Percentiles rank a stretch among this genome's conserved stretches.
phyloP scores from a whole-genome alignment of 30 jellyfish, hydroid and myxozoan species.

The Cassiopea andromeda region DNA sequence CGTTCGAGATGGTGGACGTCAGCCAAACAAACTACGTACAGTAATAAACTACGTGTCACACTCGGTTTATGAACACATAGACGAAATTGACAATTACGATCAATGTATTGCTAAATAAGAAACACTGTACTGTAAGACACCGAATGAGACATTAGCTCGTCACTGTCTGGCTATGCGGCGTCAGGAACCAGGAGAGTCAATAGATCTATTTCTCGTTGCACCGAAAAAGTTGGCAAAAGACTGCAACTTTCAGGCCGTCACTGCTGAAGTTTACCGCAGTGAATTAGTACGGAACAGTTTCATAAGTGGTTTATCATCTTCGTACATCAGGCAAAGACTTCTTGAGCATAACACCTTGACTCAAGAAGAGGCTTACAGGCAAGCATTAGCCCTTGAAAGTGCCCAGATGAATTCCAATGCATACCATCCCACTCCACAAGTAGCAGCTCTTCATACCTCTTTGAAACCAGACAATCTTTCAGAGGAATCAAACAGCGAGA shows the following conservation, averaged over 20 bases:
- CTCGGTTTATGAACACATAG: too few relatives aligned
- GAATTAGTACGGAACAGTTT: conserved; percentile 66
- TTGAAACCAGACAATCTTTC: not conserved
- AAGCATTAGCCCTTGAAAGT: conserved; percentile 63
- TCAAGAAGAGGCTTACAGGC: conserved; percentile 37
- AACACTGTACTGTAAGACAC: too few relatives aligned
- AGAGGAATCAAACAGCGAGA: not conserved
- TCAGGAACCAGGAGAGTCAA: too few relatives aligned
- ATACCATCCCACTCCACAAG: not conserved
- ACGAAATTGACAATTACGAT: too few relatives aligned
- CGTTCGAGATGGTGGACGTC: too few relatives aligned
- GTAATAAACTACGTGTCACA: too few relatives aligned
- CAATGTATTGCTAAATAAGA: too few relatives aligned
- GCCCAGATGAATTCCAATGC: conserved; percentile 29
- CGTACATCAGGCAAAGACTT: conserved; percentile 52
- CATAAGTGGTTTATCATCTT: conserved; percentile 61
- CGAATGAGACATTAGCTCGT: too few relatives aligned
- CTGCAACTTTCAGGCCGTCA: not conserved
- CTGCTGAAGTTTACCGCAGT: conserved; percentile 66
- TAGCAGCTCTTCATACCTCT: not conserved
- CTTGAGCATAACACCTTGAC: conserved; percentile 46
- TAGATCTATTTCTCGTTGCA: too few relatives aligned
- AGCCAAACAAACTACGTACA: too few relatives aligned
- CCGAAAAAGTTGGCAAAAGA: too few relatives aligned
- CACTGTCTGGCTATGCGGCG: too few relatives aligned